Evolutionary conservation across 2,888 invertebrate species (phyloP).

Genomic region (Cerceris ruficornis): DNA sequence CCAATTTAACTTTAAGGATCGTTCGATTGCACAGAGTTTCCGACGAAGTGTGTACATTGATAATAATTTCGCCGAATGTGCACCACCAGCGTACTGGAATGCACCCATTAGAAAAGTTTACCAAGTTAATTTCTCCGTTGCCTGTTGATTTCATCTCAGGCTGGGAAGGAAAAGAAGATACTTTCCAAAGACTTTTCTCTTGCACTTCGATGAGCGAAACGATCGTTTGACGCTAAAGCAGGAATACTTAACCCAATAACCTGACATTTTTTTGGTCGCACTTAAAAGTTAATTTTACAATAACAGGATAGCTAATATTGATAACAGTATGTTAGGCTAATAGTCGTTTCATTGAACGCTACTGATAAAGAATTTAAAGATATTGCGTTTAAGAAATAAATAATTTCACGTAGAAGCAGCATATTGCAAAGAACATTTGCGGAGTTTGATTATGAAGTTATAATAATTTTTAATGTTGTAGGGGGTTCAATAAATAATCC

Average conservation of each 20-base stretch:
- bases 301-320: too few relatives aligned
- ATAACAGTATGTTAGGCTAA: too few relatives aligned
- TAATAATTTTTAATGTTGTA: too few relatives aligned
- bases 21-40: constrained; percentile 69
- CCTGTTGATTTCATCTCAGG: constrained; percentile 65
- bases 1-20: constrained; percentile 77
- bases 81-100: constrained; percentile 40
- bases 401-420: too few relatives aligned
- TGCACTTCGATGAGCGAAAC: neutral
- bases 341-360: too few relatives aligned
- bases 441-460: too few relatives aligned
- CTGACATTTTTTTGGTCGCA: too few relatives aligned
- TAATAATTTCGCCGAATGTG: constrained; percentile 71
- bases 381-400: too few relatives aligned
- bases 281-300: too few relatives aligned
- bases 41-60: constrained; percentile 69
- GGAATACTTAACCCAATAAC: neutral
- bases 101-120: constrained; percentile 63
- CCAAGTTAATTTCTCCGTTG: constrained; percentile 64
- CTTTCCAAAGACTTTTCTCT: constrained; percentile 1
- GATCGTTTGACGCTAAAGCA: neutral
- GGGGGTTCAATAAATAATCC: too few relatives aligned
- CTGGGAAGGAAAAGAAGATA: constrained; percentile 26
- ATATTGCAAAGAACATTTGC: too few relatives aligned
- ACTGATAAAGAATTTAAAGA: too few relatives aligned